phyloP scores from a whole-genome alignment of 2,888 invertebrate species.

The Melangyna quadrimaculata region DNA sequence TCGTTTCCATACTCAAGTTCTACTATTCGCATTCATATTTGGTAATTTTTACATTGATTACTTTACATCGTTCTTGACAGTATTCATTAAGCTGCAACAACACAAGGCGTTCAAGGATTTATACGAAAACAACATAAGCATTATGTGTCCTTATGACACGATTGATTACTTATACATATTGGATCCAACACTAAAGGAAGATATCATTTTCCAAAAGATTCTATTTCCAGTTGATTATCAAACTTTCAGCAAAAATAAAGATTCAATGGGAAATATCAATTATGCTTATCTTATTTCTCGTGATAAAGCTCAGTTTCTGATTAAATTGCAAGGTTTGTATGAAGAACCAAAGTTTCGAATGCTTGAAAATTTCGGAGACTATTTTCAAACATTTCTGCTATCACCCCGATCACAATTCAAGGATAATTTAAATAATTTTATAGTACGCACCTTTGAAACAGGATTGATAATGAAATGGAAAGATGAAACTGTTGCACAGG shows the following conservation, averaged over 20 bases:
- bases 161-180: not conserved
- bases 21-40: slow-evolving; percentile 32
- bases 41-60: slow-evolving; percentile 9
- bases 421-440: slow-evolving; percentile 9
- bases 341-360: slow-evolving; percentile 5
- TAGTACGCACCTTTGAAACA: not conserved
- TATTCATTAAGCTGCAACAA: slow-evolving; percentile 19
- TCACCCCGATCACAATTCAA: slow-evolving; percentile 13
- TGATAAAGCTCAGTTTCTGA: slow-evolving; percentile 3
- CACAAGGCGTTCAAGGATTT: slow-evolving; percentile 23
- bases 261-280: slow-evolving; percentile 8
- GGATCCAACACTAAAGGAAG: not conserved
- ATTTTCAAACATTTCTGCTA: slow-evolving; percentile 2
- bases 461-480: slow-evolving; percentile 30
- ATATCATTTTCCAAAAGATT: not conserved
- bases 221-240: not conserved
- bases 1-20: slow-evolving; percentile 34
- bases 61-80: slow-evolving; percentile 45
- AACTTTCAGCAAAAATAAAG: not conserved
- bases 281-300: not conserved
- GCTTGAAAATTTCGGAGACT: not conserved
- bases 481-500: not conserved
- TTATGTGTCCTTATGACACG: not conserved
- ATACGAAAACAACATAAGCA: slow-evolving; percentile 14
- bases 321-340: not conserved